Base-by-base conservation (phyloP, 2,113 vertebrate species). In the Anas platyrhynchos region DNA sequence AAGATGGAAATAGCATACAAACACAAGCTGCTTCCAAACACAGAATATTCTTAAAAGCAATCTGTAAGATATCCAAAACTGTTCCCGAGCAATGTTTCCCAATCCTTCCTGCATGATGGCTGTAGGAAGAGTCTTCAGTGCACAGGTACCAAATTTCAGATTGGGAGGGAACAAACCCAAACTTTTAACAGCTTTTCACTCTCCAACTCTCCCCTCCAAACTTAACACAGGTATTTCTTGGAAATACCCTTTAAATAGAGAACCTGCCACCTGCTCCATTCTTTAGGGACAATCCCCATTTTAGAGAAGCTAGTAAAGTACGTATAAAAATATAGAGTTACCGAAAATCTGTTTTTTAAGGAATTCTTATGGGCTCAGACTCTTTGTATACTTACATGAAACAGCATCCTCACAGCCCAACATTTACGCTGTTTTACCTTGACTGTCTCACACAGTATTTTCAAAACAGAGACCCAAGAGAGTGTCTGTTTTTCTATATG, bases 171-270 rank as follows among this genome's bases (percentile, higher is more conserved):
- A 26, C 25, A 54, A 26, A 13, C n/a, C 48, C 12, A 15, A 9
- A 18, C 48, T 54, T 72, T 54, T 20, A 72, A 38, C 34, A 72
- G 25, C 55, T 32, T 58, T 58, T 58, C 55, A 32, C 16, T 54
- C 32, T 52, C 16, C 26, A 29, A 36, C 36, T 21, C 22, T 15
- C 32, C 15, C 43, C 31, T 34, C 32, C 13, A 21, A 14, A 38
- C 36, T 27, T 36, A 54, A 29, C 27, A 26, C 12, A 26, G 16
- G 36, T 29, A 58, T 81, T 91, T 84, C 54, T 92, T 76, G 38
- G 69, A 93, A 82, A 65, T 75, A 79, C 25, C 61, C 83, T 93
- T 86, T 82, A 91, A 91, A 91, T 52, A 91, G 54, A 85, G 14
- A 95, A 85, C 16, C 8, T 59, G 38, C 8, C 66, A 94, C 69